These are phyloP conservation scores for Rhyacichthys aspro DNA, from an alignment of 2,797 vertebrate genomes.

Conservation along the genomic window DNA sequence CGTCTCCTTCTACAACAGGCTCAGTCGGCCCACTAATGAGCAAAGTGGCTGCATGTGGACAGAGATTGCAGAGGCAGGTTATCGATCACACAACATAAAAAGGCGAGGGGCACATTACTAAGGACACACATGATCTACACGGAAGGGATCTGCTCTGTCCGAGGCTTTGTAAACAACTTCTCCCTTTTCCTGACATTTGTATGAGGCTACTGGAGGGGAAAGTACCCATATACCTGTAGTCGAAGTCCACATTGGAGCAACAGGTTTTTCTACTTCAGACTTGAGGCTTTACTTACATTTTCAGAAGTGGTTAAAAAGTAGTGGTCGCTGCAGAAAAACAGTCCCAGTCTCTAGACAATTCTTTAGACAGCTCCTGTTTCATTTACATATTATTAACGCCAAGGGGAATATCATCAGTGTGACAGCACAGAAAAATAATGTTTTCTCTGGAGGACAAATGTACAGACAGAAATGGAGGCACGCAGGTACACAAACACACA, in stretches of 20 bases:
- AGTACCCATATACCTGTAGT: background rate
- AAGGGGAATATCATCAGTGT: constrained; percentile 35
- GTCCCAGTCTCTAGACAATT: constrained; percentile 12
- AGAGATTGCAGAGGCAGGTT: constrained; percentile 53
- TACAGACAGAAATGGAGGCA: constrained; percentile 11
- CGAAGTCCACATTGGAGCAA: constrained; percentile 26
- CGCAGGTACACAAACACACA: background rate
- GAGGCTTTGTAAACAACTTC: constrained; percentile 39
- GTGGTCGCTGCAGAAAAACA: background rate
- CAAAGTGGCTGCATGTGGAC: constrained; percentile 70
- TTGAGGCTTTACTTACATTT: too few species aligned
- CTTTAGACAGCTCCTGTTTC: constrained; percentile 31
- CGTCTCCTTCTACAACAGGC: constrained; percentile 69
- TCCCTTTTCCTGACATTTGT: constrained; percentile 44
- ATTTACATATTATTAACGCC: constrained; percentile 14
- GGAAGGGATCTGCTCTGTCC: constrained; percentile 8
- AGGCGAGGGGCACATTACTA: background rate
- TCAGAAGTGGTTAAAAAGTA: background rate
- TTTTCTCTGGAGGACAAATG: constrained; percentile 34
- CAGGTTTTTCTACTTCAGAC: constrained; percentile 32
- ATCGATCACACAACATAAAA: constrained; percentile 43
- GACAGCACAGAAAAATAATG: constrained; percentile 26
- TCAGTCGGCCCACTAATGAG: constrained; percentile 71
- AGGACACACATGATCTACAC: constrained; percentile 3
- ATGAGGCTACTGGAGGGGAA: constrained; percentile 13